phyloP scores from a whole-genome alignment of 2,113 vertebrate genomes.

The Delphinus delphis region DNA sequence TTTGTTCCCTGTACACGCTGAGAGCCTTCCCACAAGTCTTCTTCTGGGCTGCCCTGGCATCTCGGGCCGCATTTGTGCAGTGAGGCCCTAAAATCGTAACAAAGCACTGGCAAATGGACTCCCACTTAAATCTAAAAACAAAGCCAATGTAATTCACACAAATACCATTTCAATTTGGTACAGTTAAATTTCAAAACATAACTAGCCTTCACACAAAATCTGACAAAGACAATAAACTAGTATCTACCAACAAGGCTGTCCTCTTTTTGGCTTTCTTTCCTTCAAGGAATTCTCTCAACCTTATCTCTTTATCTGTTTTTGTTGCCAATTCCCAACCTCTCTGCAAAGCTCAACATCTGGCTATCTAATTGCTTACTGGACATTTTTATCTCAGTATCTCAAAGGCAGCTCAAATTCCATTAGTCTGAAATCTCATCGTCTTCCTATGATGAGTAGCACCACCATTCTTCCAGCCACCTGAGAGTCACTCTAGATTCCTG shows the following conservation, averaged over 20 bases:
- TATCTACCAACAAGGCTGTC: background rate
- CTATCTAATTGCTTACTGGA: background rate
- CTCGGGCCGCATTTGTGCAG: background rate
- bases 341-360: background rate
- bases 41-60: background rate
- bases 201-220: background rate
- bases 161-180: background rate
- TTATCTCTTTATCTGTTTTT: background rate
- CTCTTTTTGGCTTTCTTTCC: background rate
- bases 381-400: background rate
- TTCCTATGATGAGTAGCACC: background rate
- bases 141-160: background rate
- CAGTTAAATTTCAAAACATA: constrained; percentile 10
- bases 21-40: background rate
- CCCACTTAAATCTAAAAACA: constrained; percentile 57
- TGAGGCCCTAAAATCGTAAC: background rate
- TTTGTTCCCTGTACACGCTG: background rate
- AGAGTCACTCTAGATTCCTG: background rate
- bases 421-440: background rate
- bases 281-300: background rate
- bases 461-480: background rate
- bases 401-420: background rate
- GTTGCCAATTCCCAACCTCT: background rate
- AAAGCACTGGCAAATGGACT: background rate
- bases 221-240: background rate